These are phyloP conservation scores for Takifugu ocellatus DNA, from an alignment of 2,797 vertebrate species.

Conservation along the genomic window DNA sequence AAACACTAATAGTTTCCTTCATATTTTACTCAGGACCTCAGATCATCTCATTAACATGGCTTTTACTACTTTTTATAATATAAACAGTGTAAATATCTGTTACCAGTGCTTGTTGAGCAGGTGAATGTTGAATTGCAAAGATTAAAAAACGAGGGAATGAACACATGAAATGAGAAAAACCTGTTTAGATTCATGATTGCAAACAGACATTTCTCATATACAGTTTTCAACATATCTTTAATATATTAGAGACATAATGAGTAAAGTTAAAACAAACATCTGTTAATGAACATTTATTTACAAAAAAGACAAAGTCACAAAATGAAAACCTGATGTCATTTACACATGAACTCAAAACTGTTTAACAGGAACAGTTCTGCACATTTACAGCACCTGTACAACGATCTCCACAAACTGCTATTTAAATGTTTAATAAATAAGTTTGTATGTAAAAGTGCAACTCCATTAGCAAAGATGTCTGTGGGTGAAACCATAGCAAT, in stretches of 20 bases:
- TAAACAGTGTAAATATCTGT: too few relatives aligned
- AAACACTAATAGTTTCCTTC: too few relatives aligned
- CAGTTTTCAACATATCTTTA: too few relatives aligned
- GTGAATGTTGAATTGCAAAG: too few relatives aligned
- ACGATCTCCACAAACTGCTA: slow-evolving; percentile 64
- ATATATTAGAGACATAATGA: too few relatives aligned
- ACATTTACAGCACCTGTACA: slow-evolving; percentile 84
- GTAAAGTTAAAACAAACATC: slow-evolving; percentile 3
- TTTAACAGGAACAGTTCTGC: slow-evolving; percentile 80
- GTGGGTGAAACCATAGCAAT: slow-evolving; percentile 68
- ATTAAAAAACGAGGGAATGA: too few relatives aligned
- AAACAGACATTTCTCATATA: too few relatives aligned
- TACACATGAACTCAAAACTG: slow-evolving; percentile 74
- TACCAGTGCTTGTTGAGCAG: too few relatives aligned
- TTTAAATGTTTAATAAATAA: slow-evolving; percentile 81
- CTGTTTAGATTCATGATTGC: too few relatives aligned
- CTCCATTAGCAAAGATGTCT: slow-evolving; percentile 68
- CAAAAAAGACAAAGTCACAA: slow-evolving; percentile 67
- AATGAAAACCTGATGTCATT: slow-evolving; percentile 69
- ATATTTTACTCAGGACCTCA: background rate
- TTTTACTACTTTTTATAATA: too few relatives aligned
- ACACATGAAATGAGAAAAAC: too few relatives aligned
- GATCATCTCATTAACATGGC: too few relatives aligned
- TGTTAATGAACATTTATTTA: slow-evolving; percentile 76
- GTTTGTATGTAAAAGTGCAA: slow-evolving; percentile 84